A percentile compares a stretch with the other conserved stretches of the same genome.
Evolutionary conservation across 2,113 vertebrate genomes (phyloP).

Genomic region (Tapirus terrestris): DNA sequence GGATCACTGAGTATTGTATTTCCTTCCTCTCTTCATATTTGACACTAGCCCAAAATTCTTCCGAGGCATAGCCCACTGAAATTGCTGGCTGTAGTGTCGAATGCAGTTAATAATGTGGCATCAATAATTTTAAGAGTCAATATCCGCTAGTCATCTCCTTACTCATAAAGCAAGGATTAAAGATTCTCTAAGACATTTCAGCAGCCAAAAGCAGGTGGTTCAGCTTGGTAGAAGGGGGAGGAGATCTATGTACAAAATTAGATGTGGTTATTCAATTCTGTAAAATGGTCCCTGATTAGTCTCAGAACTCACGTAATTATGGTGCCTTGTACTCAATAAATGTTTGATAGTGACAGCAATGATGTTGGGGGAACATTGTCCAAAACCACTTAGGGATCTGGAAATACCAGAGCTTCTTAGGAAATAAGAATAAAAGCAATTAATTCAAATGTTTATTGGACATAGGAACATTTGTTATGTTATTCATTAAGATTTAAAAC

Average conservation of each 20-base stretch:
- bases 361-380: not conserved
- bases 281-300: slow-evolving; percentile 52
- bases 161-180: slow-evolving; percentile 48
- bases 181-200: not conserved
- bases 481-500: slow-evolving; percentile 50
- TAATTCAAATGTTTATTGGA: slow-evolving; percentile 53
- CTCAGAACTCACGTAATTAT: slow-evolving; percentile 52
- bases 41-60: not conserved
- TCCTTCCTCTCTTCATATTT: slow-evolving; percentile 4
- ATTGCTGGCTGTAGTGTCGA: not conserved
- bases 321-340: not conserved
- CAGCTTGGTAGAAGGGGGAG: slow-evolving; percentile 9
- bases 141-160: slow-evolving; percentile 18
- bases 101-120: not conserved
- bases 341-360: slow-evolving; percentile 39
- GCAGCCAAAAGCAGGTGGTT: slow-evolving; percentile 46
- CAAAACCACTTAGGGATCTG: slow-evolving; percentile 34
- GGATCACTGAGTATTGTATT: not conserved
- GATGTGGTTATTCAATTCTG: slow-evolving; percentile 16
- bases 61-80: not conserved
- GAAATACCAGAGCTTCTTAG: slow-evolving; percentile 49
- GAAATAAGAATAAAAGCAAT: slow-evolving; percentile 49
- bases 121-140: not conserved
- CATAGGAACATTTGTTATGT: not conserved
- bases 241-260: slow-evolving; percentile 23